Conservation (phyloP, 2,113 vertebrate species). For the Ctenomys sociabilis region DNA sequence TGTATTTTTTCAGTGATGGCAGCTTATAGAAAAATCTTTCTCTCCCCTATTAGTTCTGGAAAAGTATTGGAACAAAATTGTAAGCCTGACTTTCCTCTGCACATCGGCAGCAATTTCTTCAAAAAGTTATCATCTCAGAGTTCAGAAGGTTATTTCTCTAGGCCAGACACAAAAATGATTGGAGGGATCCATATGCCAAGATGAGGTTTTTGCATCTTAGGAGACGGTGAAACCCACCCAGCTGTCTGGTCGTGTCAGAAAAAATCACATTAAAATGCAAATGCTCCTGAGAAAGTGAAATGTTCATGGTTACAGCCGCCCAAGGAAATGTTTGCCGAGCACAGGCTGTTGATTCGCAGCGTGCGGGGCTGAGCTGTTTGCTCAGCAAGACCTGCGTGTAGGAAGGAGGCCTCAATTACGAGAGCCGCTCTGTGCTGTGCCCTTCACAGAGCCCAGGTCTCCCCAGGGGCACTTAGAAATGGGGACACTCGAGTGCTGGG, state of each 20-base stretch:
- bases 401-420: not conserved
- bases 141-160: not conserved
- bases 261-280: constrained; percentile 64
- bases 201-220: constrained; percentile 14
- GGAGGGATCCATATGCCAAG: not conserved
- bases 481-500: accelerated
- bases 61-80: not conserved
- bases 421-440: no score
- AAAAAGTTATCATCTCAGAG: not conserved
- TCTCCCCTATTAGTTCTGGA: not conserved
- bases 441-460: not conserved
- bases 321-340: constrained; percentile 17
- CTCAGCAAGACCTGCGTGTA: not conserved
- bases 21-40: not conserved
- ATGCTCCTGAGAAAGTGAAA: constrained; percentile 25
- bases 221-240: constrained; percentile 51
- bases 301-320: not conserved
- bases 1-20: not conserved
- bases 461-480: not conserved
- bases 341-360: not conserved
- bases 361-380: not conserved
- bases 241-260: constrained; percentile 2
- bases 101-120: not conserved
- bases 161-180: not conserved
- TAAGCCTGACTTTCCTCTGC: not conserved